Base-by-base conservation (phyloP, 2,888 invertebrate genomes). In the Drosophila parthenogenetica region DNA sequence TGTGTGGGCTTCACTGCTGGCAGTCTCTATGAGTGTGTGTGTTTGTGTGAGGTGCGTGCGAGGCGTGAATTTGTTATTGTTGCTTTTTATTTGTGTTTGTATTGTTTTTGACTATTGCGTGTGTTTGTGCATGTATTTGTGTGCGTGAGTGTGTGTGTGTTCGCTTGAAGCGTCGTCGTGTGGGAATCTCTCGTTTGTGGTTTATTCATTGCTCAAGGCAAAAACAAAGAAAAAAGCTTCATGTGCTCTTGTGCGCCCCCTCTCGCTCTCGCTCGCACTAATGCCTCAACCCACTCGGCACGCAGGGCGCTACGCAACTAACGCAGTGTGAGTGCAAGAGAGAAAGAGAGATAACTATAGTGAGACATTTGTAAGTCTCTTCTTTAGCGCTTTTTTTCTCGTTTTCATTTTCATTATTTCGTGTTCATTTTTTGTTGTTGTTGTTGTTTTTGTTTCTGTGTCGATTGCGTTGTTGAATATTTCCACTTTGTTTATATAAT, bases 401-500 rank as follows among this genome's bases (percentile, higher is more conserved):
- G 55, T 76, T 80, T 75, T 76, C 68, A 75, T 80, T 81, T 89
- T 87, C 73, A 69, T 79, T 87, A 81, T 84, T 81, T 80, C 66
- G 62, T 64, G 51, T 73, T 69, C 48, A 32, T 62, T 64, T 69
- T 69, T 57, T 61, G 59, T 78, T 80, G 80, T 73, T 79, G 67
- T 77, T 84, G 53, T 67, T 61, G 59, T 78, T 80, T 83, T 73
- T 79, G 67, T 77, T 84, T 81, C 69, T 87, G 77, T 80, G 83
- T 80, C 81, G 89, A 89, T 90, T 90, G 85, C 89, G 83, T 77
- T 82, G 89, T 79, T 84, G 84, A 87, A 86, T 90, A 84, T 89
- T 89, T 89, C 84, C 77, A 88, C 87, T 90, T 89, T 90, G 89
- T 90, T 90, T 90, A 90, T 85, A 89, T 89, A 89, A 89, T 90